Conservation (phyloP, 2,888 invertebrate genomes). For the Xanthorhoe spadicearia region DNA sequence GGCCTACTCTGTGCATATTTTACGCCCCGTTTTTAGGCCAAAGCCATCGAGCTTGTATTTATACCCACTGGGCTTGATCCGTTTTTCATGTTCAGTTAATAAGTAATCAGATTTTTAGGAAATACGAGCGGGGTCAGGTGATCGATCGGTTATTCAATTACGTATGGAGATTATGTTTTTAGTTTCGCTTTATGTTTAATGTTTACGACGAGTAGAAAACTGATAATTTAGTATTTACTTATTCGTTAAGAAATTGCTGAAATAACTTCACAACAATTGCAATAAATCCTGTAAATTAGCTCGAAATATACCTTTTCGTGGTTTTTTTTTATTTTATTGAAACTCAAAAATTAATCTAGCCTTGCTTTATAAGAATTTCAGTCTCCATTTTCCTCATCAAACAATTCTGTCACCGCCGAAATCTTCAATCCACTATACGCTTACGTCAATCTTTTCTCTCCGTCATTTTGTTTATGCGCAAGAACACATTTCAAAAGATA, state of each 20-base stretch:
- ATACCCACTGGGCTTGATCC: constrained; percentile 47
- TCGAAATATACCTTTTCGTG: background rate
- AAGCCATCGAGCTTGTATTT: constrained; percentile 62
- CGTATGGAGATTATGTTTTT: constrained; percentile 16
- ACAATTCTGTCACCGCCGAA: background rate
- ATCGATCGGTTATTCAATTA: constrained; percentile 30
- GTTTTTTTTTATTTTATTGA: background rate
- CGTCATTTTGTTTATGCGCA: background rate
- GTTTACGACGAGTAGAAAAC: background rate
- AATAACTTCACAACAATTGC: background rate
- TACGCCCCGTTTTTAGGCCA: constrained; percentile 70
- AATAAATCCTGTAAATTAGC: background rate
- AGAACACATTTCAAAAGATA: constrained; percentile 1
- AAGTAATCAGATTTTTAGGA: constrained; percentile 37
- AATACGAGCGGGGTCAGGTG: constrained; percentile 31
- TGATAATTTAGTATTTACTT: background rate
- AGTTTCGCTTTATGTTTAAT: constrained; percentile 4
- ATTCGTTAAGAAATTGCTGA: background rate
- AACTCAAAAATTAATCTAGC: too few relatives aligned
- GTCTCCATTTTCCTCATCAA: background rate
- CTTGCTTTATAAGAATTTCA: too few relatives aligned
- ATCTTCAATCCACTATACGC: background rate
- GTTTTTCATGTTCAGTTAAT: constrained; percentile 44
- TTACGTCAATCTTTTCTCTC: background rate
- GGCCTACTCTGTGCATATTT: constrained; percentile 69